Conservation (phyloP, 1,140 invertebrate species). For the Chrysopa pallens region DNA sequence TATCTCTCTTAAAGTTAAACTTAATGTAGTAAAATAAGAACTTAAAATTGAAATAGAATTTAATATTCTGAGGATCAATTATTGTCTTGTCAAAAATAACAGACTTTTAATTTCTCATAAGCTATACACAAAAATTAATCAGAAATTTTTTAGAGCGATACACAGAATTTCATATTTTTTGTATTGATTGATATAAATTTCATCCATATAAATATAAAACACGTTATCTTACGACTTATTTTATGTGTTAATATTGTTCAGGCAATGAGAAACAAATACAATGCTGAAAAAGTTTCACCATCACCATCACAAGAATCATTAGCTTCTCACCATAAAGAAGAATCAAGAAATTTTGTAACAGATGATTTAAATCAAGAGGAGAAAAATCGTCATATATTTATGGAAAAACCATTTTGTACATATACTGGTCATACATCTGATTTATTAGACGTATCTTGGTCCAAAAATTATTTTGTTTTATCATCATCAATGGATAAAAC, state of each 20-base stretch:
- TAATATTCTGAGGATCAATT: no score
- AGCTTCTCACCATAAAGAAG: conserved; percentile 54
- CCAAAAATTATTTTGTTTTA: conserved; percentile 94
- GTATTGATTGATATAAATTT: no score
- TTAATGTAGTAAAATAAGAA: conserved; percentile 1
- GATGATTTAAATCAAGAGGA: conserved; percentile 13
- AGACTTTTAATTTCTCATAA: no score
- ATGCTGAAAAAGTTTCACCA: conserved; percentile 72
- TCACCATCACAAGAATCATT: conserved; percentile 79
- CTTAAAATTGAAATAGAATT: no score
- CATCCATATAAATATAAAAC: no score
- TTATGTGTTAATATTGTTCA: background rate
- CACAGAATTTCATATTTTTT: no score
- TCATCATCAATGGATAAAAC: conserved; percentile 98
- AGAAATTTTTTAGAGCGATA: no score
- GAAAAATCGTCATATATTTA: conserved; percentile 55
- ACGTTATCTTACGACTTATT: no score
- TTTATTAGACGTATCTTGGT: conserved; percentile 92
- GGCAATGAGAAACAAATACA: conserved; percentile 87
- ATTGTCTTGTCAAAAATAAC: no score
- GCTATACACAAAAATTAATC: no score
- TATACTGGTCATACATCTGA: conserved; percentile 94
- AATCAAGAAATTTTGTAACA: conserved; percentile 31
- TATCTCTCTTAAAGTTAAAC: conserved; percentile 3
- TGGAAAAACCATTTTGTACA: conserved; percentile 81